These are phyloP conservation scores for Cancer borealis DNA, from an alignment of 2,888 invertebrate genomes.

Conservation along the genomic window DNA sequence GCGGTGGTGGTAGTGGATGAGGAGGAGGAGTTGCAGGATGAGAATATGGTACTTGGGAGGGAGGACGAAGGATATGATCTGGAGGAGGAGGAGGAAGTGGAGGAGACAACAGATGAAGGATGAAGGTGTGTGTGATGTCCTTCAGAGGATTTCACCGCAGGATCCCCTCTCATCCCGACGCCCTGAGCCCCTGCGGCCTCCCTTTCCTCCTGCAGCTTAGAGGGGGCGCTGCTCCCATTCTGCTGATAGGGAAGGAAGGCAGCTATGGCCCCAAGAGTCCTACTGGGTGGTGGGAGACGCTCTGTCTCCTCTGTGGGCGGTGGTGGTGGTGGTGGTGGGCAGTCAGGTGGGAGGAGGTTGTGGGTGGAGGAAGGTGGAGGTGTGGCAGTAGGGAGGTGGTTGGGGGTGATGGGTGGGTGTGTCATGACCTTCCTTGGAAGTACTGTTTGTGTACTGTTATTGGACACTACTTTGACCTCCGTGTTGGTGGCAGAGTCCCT, in stretches of 20 bases:
- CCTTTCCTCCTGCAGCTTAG: background rate
- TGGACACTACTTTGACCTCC: constrained; percentile 64
- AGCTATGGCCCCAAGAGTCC: background rate
- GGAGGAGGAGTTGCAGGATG: background rate
- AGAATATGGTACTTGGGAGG: background rate
- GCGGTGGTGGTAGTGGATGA: background rate
- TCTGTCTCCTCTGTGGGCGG: background rate
- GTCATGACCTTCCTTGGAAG: constrained; percentile 28
- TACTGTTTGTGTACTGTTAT: constrained; percentile 67
- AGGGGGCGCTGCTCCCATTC: background rate
- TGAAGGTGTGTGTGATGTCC: background rate
- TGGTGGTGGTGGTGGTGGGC: background rate
- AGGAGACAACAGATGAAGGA: background rate
- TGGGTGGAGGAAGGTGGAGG: background rate
- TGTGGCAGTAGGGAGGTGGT: background rate
- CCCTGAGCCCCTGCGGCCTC: too few relatives aligned
- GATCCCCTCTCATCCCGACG: background rate
- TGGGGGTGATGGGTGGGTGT: background rate
- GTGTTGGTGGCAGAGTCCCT: constrained; percentile 68
- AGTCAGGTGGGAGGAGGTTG: background rate
- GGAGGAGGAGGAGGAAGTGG: background rate
- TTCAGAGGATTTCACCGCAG: background rate
- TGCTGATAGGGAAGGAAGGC: background rate
- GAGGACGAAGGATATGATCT: background rate
- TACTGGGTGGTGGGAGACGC: background rate